Percentiles rank a stretch among this genome's conserved stretches.
Evolutionary conservation across 2,888 invertebrate genomes (phyloP).

Genomic region (Limenitis arthemis): DNA sequence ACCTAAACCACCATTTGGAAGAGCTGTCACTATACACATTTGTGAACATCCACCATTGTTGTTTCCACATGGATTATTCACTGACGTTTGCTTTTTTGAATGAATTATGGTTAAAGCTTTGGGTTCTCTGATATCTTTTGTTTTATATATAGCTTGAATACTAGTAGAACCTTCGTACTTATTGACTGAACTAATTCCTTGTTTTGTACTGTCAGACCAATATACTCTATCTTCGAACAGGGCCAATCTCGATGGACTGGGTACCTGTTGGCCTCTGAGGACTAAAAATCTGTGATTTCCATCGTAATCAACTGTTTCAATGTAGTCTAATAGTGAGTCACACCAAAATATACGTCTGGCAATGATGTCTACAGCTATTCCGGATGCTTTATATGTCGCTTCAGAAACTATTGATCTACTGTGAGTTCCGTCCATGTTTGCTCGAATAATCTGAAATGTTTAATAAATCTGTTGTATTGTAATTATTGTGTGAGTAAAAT

Average conservation of each 20-base stretch:
- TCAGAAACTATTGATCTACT: conserved; percentile 88
- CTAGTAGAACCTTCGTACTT: conserved; percentile 86
- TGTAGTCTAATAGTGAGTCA: conserved; percentile 94
- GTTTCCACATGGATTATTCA: conserved; percentile 87
- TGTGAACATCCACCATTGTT: conserved; percentile 94
- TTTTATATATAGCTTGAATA: conserved; percentile 85
- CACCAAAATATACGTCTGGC: conserved; percentile 96
- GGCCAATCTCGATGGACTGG: conserved; percentile 87
- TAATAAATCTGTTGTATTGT: not conserved
- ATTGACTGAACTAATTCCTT: conserved; percentile 89
- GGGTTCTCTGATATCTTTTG: conserved; percentile 85
- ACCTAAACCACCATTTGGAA: conserved; percentile 80
- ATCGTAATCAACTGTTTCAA: conserved; percentile 95
- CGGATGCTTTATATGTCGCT: conserved; percentile 94
- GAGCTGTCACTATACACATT: conserved; percentile 92
- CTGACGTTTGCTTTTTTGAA: conserved; percentile 80
- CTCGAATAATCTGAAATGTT: conserved; percentile 75
- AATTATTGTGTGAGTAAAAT: not conserved
- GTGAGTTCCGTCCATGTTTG: conserved; percentile 95
- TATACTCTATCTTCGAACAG: conserved; percentile 90
- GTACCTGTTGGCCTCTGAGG: conserved; percentile 86
- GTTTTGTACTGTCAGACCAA: conserved; percentile 94
- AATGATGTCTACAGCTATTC: conserved; percentile 92
- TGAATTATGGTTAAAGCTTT: conserved; percentile 89
- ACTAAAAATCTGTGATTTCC: conserved; percentile 87